Evolutionary conservation across 2,888 invertebrate species (phyloP).

Genomic region (Metopia argyrocephala): DNA sequence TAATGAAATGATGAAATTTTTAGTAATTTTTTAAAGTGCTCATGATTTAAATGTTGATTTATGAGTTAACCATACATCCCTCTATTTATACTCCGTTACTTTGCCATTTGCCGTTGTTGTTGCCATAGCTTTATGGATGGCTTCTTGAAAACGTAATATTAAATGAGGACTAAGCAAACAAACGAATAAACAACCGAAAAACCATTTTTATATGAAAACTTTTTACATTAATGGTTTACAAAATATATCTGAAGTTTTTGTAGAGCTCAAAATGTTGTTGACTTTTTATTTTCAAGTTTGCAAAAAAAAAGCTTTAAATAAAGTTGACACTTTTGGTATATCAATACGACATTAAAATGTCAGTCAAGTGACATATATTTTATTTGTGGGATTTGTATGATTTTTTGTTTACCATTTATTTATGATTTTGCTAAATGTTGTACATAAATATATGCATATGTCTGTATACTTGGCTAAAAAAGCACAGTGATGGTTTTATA

Average conservation of each 20-base stretch:
- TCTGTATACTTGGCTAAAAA: too few relatives aligned
- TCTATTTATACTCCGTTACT: neutral
- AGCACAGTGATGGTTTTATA: too few relatives aligned
- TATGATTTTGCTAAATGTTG: neutral
- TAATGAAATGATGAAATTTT: conserved; percentile 15
- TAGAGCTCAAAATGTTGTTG: neutral
- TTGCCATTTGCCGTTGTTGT: neutral
- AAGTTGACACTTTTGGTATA: neutral
- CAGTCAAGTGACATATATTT: neutral
- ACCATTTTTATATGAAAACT: conserved; percentile 7
- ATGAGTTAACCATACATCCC: conserved; percentile 45
- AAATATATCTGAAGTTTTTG: conserved; percentile 14
- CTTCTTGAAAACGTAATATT: neutral
- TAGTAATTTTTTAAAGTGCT: conserved; percentile 15
- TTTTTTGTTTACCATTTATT: neutral
- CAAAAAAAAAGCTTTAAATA: neutral
- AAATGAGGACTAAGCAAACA: neutral
- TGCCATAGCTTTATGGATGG: neutral
- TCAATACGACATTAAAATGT: neutral
- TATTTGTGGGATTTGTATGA: neutral
- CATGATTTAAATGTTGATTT: conserved; percentile 41
- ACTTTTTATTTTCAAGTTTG: neutral
- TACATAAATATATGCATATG: too few relatives aligned
- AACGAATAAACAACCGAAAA: neutral
- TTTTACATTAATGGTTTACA: conserved; percentile 8